Evolutionary conservation across 23 tunicate genomes (phyloP).

Genomic region (Botrylloides violaceus): DNA sequence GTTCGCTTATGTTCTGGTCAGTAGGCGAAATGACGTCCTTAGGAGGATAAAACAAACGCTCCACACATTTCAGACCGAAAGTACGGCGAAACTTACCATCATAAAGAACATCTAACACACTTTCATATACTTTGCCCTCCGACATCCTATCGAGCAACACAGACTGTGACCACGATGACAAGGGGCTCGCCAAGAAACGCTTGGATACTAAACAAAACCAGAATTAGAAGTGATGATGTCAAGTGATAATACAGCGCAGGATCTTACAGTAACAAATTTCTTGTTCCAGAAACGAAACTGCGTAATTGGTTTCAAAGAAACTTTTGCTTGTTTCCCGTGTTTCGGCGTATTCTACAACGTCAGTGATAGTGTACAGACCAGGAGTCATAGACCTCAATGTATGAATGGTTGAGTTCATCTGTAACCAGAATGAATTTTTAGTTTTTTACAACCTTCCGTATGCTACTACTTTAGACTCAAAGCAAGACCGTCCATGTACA

Average conservation of each 20-base stretch:
- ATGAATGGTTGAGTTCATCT: conserved; percentile 48
- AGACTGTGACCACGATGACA: conserved; percentile 96
- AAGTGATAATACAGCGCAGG: too few species aligned
- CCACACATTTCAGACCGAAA: not conserved
- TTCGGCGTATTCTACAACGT: conserved; percentile 56
- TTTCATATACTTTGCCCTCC: conserved; percentile 25
- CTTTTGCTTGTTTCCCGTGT: conserved; percentile 24
- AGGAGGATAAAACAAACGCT: too few species aligned
- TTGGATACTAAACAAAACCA: conserved; percentile 26
- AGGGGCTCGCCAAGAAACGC: conserved; percentile 79
- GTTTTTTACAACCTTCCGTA: too few species aligned
- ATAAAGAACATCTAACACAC: conserved; percentile 60
- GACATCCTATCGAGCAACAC: conserved; percentile 81
- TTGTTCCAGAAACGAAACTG: conserved; percentile 83
- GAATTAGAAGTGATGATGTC: not conserved
- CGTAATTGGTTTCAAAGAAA: conserved; percentile 66
- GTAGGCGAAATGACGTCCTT: too few species aligned
- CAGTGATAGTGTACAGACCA: conserved; percentile 34
- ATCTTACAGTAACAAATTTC: conserved; percentile 84
- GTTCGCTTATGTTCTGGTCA: too few species aligned
- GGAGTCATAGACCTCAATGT: conserved; percentile 27
- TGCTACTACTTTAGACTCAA: too few species aligned
- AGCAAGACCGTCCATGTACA: too few species aligned
- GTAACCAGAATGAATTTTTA: conserved; percentile 8
- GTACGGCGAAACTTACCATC: conserved; percentile 39